Evolutionary conservation across 2,888 invertebrate species (phyloP).

Genomic region (Lasioglossum oenotherae): DNA sequence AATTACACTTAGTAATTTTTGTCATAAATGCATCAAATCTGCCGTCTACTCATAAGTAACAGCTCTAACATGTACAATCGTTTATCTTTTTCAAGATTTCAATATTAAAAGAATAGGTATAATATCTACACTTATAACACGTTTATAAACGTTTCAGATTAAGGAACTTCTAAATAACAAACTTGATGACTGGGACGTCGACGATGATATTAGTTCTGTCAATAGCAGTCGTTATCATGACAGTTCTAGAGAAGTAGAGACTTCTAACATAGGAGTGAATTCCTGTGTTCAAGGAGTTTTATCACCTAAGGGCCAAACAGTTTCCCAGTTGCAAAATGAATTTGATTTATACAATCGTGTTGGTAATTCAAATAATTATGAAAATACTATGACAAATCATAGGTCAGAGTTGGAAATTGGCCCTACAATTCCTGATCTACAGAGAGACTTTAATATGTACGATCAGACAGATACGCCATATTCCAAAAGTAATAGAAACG

Average conservation of each 20-base stretch:
- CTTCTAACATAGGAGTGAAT: conserved; percentile 62
- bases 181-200: conserved; percentile 89
- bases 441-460: conserved; percentile 71
- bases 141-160: conserved; percentile 84
- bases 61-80: neutral
- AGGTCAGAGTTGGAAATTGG: conserved; percentile 62
- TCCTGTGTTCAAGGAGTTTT: conserved; percentile 55
- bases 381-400: conserved; percentile 65
- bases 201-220: conserved; percentile 88
- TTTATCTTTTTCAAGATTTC: neutral
- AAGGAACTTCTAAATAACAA: conserved; percentile 88
- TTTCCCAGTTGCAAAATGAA: conserved; percentile 74
- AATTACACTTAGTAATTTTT: too few species aligned
- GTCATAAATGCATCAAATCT: too few species aligned
- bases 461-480: conserved; percentile 67
- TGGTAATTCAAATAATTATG: conserved; percentile 67
- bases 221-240: conserved; percentile 84
- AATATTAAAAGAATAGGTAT: neutral
- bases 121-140: neutral
- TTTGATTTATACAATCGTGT: conserved; percentile 70
- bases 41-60: too few species aligned
- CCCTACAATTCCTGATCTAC: conserved; percentile 69
- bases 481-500: conserved; percentile 66
- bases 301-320: conserved; percentile 68
- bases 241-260: conserved; percentile 69